Percentiles rank a stretch among this genome's conserved stretches.
Evolutionary conservation across 2,888 invertebrate species (phyloP).

Genomic region (Perizoma affinitatum): DNA sequence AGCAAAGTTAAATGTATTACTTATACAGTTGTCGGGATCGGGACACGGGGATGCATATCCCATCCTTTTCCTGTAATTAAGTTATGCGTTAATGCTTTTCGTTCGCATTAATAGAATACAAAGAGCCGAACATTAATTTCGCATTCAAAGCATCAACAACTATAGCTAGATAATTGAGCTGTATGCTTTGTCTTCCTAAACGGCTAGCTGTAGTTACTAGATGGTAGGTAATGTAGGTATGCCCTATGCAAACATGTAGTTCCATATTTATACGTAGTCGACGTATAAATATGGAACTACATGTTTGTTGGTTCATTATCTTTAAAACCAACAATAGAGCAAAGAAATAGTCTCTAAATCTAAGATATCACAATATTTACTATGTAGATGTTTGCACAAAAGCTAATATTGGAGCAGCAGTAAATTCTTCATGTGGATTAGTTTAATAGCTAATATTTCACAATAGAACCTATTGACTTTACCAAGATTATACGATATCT

Average conservation of each 20-base stretch:
- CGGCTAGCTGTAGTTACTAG: background rate
- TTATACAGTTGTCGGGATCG: too few species aligned
- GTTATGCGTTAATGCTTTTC: too few species aligned
- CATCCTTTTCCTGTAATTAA: too few species aligned
- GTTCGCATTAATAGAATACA: too few species aligned
- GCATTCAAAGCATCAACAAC: too few species aligned
- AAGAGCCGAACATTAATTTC: too few species aligned
- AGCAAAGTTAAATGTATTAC: too few species aligned
- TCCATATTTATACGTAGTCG: constrained; percentile 11
- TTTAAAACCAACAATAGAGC: constrained; percentile 23
- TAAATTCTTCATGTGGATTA: constrained; percentile 51
- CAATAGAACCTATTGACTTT: constrained; percentile 55
- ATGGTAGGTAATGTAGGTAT: background rate
- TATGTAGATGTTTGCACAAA: constrained; percentile 40
- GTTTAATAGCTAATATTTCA: constrained; percentile 55
- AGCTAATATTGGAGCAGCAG: constrained; percentile 52
- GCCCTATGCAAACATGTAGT: constrained; percentile 5
- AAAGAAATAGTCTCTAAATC: constrained; percentile 25
- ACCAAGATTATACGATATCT: constrained; percentile 57
- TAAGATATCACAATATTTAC: constrained; percentile 32
- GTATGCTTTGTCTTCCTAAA: background rate
- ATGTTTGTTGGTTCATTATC: constrained; percentile 21
- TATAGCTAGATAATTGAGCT: background rate
- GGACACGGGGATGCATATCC: too few species aligned
- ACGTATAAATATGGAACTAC: too few species aligned